Evolutionary conservation across 2,888 invertebrate genomes (phyloP), one percentile per base, ranked within the genome.

Genomic region (Cryptus viduatorius): DNA sequence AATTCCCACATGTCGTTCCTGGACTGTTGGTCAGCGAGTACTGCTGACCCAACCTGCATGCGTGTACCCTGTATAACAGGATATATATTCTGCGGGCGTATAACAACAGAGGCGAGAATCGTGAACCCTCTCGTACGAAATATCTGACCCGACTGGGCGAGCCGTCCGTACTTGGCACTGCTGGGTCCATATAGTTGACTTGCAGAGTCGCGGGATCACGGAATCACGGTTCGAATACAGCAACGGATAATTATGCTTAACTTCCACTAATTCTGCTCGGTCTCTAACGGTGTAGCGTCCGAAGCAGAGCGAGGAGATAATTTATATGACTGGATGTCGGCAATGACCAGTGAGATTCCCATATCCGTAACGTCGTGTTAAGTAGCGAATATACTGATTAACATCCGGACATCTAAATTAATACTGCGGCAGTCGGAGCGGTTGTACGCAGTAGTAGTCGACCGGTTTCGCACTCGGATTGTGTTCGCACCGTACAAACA

Each of bases 171-270:
- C 31, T 72, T 44, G 12, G 50, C 65, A 42, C 50, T 76, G 24
- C 4, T 61, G 19, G n/a, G 31, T 42, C n/a, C 64, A 44, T 14
- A 77, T 50, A 37, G 37, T 37, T 44, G 53, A 77, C 71, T 44
- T 29, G 29, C 56, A 24, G 48, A 12, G 65, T n/a, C 56, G 50
- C 42, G 50, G 61, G 61, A 80, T 80, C 61, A 44, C 71, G 56
- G 67, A 42, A 59, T 75, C 61, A 59, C 37, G 64, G 24, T 31
- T 69, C 56, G 64, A 76, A 65, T 56, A 56, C 48, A 61, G 24
- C 59, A n/a, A 5, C 59, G 59, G 14, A 81, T 81, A 81, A 81
- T 81, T 81, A 81, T 69, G 75, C 68, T 75, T 69, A 81, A 75
- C 81, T 81, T 75, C 61, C 81, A 68, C 50, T 81, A 69, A 81